Evolutionary conservation across 2,888 invertebrate genomes (phyloP).

Genomic region (Choristoneura rosaceana): DNA sequence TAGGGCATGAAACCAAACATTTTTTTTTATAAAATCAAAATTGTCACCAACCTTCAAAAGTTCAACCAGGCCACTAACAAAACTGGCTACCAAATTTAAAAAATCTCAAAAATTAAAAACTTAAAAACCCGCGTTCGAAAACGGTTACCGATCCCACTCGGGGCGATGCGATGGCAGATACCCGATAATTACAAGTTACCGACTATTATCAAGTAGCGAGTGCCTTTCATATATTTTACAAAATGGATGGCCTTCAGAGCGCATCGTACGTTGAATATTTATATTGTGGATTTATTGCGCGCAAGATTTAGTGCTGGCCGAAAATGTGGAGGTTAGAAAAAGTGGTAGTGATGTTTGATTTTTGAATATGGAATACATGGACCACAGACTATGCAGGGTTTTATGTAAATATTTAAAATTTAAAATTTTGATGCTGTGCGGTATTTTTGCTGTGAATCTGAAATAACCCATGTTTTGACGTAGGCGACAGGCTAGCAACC

Average conservation of each 20-base stretch:
- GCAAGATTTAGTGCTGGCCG: conserved; percentile 26
- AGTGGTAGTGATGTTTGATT: neutral
- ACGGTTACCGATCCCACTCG: conserved; percentile 43
- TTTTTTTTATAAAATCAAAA: neutral
- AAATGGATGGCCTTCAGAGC: conserved; percentile 75
- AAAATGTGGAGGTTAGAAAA: conserved; percentile 23
- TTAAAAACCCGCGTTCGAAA: conserved; percentile 45
- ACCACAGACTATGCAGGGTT: neutral
- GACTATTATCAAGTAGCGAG: conserved; percentile 83
- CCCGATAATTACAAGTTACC: conserved; percentile 78
- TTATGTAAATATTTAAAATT: no score
- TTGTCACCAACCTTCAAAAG: conserved; percentile 8
- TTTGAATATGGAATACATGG: neutral
- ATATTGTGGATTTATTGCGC: conserved; percentile 80
- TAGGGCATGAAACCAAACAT: no score
- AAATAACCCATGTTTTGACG: no score
- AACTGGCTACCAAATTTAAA: conserved; percentile 20
- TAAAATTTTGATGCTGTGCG: no score
- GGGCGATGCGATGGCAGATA: conserved; percentile 46
- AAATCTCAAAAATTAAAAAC: conserved; percentile 42
- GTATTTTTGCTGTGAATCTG: no score
- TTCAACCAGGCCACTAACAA: conserved; percentile 20
- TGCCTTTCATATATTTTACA: conserved; percentile 83
- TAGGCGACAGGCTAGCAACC: no score
- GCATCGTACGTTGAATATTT: conserved; percentile 77